phyloP scores from a whole-genome alignment of 2,797 vertebrate species.

The Chelidonichthys spinosus region DNA sequence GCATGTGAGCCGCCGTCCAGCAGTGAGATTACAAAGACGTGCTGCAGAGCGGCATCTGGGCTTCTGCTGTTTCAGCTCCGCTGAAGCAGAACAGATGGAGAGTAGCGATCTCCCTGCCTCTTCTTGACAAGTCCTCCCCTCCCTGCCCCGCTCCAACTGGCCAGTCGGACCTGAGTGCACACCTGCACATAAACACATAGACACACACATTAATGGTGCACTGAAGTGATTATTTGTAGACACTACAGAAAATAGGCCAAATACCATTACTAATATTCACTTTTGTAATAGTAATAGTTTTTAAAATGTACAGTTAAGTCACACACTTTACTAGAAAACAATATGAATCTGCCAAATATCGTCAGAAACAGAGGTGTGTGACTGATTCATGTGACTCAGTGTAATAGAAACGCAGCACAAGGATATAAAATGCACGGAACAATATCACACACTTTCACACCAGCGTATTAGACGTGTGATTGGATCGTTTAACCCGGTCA shows the following conservation, averaged over 20 bases:
- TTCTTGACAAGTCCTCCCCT: slow-evolving; percentile 59
- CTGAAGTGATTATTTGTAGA: slow-evolving; percentile 19
- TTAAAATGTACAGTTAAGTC: not conserved
- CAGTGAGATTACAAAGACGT: slow-evolving; percentile 38
- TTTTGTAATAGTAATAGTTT: not conserved
- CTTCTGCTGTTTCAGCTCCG: slow-evolving; percentile 49
- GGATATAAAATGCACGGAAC: slow-evolving; percentile 8
- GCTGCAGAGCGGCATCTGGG: slow-evolving; percentile 30
- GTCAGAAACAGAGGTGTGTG: not conserved
- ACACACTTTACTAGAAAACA: not conserved
- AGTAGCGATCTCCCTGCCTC: slow-evolving; percentile 51
- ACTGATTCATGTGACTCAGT: not conserved
- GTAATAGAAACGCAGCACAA: not conserved
- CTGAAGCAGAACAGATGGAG: slow-evolving; percentile 74
- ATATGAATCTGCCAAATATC: not conserved
- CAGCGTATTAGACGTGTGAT: slow-evolving; percentile 24
- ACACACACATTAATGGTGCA: slow-evolving; percentile 13
- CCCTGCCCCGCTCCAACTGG: slow-evolving; percentile 28
- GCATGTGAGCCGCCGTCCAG: slow-evolving; percentile 18
- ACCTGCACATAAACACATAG: not conserved
- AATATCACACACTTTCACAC: slow-evolving; percentile 11
- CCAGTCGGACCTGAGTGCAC: slow-evolving; percentile 20
- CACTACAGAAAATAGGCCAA: not conserved
- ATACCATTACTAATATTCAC: not conserved
- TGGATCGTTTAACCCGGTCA: slow-evolving; percentile 51